Evolutionary conservation across 1,140 invertebrate species (phyloP).

Genomic region (Thrips palmi): DNA sequence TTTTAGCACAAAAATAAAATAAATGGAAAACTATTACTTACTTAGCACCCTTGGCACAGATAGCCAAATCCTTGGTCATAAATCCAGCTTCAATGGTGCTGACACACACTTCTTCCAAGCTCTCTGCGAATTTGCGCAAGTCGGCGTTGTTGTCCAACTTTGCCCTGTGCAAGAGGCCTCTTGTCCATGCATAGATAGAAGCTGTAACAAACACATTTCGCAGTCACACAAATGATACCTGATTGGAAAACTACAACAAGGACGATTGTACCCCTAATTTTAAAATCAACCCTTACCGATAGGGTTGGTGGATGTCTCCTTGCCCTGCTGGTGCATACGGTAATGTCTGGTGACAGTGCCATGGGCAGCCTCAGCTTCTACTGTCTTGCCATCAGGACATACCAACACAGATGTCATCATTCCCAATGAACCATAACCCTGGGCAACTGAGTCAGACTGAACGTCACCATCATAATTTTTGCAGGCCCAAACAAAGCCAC

Average conservation of each 20-base stretch:
- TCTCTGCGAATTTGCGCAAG: slow-evolving; percentile 59
- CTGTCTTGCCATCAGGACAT: slow-evolving; percentile 90
- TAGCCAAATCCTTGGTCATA: slow-evolving; percentile 99
- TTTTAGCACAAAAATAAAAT: slow-evolving; percentile 6
- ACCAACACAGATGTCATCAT: slow-evolving; percentile 91
- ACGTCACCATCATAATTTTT: slow-evolving; percentile 99
- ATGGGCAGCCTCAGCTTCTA: slow-evolving; percentile 95
- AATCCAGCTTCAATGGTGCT: slow-evolving; percentile 83
- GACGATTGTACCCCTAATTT: no score
- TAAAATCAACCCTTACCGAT: no score
- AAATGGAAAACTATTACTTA: no score
- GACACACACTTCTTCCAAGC: slow-evolving; percentile 78
- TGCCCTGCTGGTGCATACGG: slow-evolving; percentile 81
- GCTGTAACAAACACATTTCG: no score
- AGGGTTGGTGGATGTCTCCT: slow-evolving; percentile 95
- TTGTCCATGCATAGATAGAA: slow-evolving; percentile 97
- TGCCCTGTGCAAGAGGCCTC: slow-evolving; percentile 77
- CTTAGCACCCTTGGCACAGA: slow-evolving; percentile 87
- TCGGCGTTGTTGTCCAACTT: slow-evolving; percentile 74
- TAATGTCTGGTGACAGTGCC: slow-evolving; percentile 94
- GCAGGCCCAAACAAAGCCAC: slow-evolving; percentile 97
- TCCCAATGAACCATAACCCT: slow-evolving; percentile 82
- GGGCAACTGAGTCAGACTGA: slow-evolving; percentile 92
- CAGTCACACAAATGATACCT: no score
- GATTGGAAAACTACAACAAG: no score